Conservation (phyloP, 2,113 vertebrate species). For the Myodes glareolus region DNA sequence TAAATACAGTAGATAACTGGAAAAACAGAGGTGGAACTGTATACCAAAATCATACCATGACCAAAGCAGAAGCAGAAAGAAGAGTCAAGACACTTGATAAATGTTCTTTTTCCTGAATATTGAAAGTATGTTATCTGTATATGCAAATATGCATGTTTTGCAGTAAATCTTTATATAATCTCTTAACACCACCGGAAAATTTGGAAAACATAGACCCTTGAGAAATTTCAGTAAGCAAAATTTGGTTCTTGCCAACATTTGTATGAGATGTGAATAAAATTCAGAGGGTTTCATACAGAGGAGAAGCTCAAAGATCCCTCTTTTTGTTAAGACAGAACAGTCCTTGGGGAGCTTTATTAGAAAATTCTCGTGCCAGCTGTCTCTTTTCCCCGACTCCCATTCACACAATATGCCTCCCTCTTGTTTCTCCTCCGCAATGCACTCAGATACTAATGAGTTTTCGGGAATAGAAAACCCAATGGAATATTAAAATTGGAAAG, state of each 20-base stretch:
- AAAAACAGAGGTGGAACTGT: background rate
- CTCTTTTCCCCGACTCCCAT: slow-evolving; percentile 88
- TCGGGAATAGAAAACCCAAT: slow-evolving; percentile 83
- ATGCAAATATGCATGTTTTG: background rate
- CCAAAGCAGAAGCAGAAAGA: background rate
- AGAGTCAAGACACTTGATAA: background rate
- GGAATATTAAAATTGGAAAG: slow-evolving; percentile 88
- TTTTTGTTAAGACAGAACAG: background rate
- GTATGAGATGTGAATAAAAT: slow-evolving; percentile 86
- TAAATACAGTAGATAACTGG: slow-evolving; percentile 13
- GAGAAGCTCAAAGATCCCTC: slow-evolving; percentile 67
- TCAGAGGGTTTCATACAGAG: slow-evolving; percentile 86
- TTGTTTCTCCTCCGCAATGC: slow-evolving; percentile 84
- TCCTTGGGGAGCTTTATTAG: slow-evolving; percentile 79
- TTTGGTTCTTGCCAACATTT: slow-evolving; percentile 81
- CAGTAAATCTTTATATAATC: slow-evolving; percentile 41
- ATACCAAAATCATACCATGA: background rate
- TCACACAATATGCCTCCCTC: slow-evolving; percentile 88
- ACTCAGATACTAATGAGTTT: slow-evolving; percentile 90
- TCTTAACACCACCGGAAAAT: slow-evolving; percentile 50
- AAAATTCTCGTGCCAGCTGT: slow-evolving; percentile 83
- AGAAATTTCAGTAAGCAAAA: slow-evolving; percentile 80
- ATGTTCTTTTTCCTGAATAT: slow-evolving; percentile 19
- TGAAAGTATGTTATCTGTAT: slow-evolving; percentile 35
- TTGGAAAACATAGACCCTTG: slow-evolving; percentile 75